Percentiles rank a stretch among this genome's conserved stretches.
These are phyloP conservation scores for Aphelinus atriplicis DNA, from an alignment of 1,140 invertebrate genomes.

Conservation along the genomic window DNA sequence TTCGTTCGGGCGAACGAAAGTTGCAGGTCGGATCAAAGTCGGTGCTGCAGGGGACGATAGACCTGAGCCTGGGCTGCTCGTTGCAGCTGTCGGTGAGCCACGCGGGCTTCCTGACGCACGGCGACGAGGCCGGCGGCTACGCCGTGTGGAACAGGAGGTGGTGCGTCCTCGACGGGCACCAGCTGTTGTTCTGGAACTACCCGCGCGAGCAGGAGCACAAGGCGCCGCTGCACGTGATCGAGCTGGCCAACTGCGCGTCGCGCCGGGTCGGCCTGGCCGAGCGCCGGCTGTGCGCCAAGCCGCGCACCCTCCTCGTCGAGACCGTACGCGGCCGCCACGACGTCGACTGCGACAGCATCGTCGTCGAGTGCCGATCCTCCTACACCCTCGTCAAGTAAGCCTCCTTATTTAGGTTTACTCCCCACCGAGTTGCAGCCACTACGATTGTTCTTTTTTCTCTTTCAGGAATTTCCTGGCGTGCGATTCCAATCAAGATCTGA, in stretches of 20 bases:
- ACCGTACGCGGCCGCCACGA: slow-evolving; percentile 41
- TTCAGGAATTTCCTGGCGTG: slow-evolving; percentile 53
- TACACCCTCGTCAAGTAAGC: slow-evolving; percentile 47
- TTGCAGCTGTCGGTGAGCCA: slow-evolving; percentile 49
- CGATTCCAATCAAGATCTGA: slow-evolving; percentile 55
- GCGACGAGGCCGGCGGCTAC: slow-evolving; percentile 46
- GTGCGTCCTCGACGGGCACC: slow-evolving; percentile 55
- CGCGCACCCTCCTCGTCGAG: slow-evolving; percentile 58
- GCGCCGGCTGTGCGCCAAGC: slow-evolving; percentile 56
- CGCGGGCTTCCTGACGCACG: slow-evolving; percentile 60
- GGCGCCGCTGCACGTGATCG: slow-evolving; percentile 51
- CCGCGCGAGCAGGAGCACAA: slow-evolving; percentile 55
- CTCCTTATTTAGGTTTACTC: background rate
- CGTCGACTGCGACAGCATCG: slow-evolving; percentile 41
- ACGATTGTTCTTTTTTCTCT: slow-evolving; percentile 10
- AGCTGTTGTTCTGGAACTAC: slow-evolving; percentile 63
- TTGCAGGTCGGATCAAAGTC: slow-evolving; percentile 46
- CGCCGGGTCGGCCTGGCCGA: slow-evolving; percentile 46
- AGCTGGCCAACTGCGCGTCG: slow-evolving; percentile 53
- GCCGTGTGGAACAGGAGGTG: slow-evolving; percentile 60
- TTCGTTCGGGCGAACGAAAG: background rate
- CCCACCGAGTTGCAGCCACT: slow-evolving; percentile 11
- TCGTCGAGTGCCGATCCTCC: slow-evolving; percentile 38
- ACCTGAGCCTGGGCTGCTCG: slow-evolving; percentile 47
- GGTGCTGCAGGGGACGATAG: slow-evolving; percentile 51